Conservation (phyloP, 1,140 invertebrate genomes). For the Leptinotarsa defecta region DNA sequence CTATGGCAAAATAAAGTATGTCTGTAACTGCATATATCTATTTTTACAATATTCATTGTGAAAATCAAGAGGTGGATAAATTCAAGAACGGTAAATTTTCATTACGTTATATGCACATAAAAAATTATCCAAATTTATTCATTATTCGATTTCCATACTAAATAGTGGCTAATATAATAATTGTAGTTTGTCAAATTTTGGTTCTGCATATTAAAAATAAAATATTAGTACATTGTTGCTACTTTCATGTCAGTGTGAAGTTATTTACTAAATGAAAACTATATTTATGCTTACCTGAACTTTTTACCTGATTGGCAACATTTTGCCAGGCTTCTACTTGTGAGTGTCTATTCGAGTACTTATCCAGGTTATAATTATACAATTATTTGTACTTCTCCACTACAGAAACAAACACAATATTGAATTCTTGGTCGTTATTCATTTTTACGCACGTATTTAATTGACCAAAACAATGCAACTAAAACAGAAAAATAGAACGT, state of each 20-base stretch:
- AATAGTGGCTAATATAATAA: too few relatives aligned
- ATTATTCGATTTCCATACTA: too few relatives aligned
- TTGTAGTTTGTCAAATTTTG: too few relatives aligned
- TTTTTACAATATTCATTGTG: conserved; percentile 5
- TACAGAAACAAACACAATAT: neutral
- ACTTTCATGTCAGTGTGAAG: neutral
- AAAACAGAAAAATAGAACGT: neutral
- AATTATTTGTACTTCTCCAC: neutral
- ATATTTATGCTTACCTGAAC: neutral
- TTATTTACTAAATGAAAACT: neutral
- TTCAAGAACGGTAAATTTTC: neutral
- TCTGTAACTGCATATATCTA: neutral
- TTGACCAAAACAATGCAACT: conserved; percentile 10
- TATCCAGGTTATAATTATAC: conserved; percentile 1
- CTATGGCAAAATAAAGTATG: conserved; percentile 20
- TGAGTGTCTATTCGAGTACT: neutral
- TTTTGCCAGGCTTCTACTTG: neutral
- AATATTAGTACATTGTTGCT: too few relatives aligned
- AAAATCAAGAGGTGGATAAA: neutral
- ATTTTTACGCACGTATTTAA: conserved; percentile 1
- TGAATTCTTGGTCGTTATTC: neutral
- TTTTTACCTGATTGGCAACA: neutral
- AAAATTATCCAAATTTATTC: too few relatives aligned
- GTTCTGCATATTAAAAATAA: too few relatives aligned
- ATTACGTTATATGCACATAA: neutral